Conservation (phyloP, 2,113 vertebrate genomes). For the Rattus norvegicus region GRCr8 NC_086023.1:166896001-166896500, state of each 20-base stretch:
- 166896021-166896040: background rate
- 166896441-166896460: background rate
- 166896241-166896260: background rate
- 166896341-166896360: background rate
- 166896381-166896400: background rate
- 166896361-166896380: accelerated
- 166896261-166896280: background rate
- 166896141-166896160: background rate
- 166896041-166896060: no score
- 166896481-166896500: background rate
- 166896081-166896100: background rate
- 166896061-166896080: accelerated
- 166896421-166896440: background rate
- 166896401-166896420: accelerated
- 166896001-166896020: background rate
- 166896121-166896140: background rate
- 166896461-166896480: background rate
- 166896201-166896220: background rate
- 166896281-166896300: background rate
- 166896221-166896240: background rate
- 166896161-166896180: background rate
- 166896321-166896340: background rate
- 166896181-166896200: background rate
- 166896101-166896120: background rate
- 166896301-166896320: background rate